Evolutionary conservation across 1,140 invertebrate genomes (phyloP).

Genomic region (Stegodyphus mimosarum): DNA sequence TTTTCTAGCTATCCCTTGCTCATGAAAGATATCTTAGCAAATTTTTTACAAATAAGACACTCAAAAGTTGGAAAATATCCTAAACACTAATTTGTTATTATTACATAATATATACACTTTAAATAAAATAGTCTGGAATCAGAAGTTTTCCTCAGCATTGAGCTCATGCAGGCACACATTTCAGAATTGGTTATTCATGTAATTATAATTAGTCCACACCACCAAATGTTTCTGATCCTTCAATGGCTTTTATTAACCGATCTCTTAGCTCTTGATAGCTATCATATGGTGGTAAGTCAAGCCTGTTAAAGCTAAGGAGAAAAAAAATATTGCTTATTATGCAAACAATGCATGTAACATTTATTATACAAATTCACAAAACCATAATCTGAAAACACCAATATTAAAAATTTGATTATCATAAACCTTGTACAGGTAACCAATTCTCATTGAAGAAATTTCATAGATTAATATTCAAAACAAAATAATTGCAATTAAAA

Average conservation of each 20-base stretch:
- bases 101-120: constrained; percentile 53
- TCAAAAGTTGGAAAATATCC: constrained; percentile 45
- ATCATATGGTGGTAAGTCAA: constrained; percentile 97
- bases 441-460: too few relatives aligned
- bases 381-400: not conserved
- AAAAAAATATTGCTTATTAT: constrained; percentile 10
- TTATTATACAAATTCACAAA: not conserved
- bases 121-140: constrained; percentile 55
- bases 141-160: constrained; percentile 39
- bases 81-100: constrained; percentile 41
- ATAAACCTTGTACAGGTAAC: too few relatives aligned
- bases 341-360: not conserved
- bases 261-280: constrained; percentile 94
- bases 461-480: too few relatives aligned
- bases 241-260: constrained; percentile 96
- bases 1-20: constrained; percentile 8
- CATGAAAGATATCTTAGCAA: constrained; percentile 35
- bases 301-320: constrained; percentile 88
- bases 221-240: constrained; percentile 97
- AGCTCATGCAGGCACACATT: constrained; percentile 47
- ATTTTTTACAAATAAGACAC: constrained; percentile 46
- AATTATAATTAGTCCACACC: constrained; percentile 88
- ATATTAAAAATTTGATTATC: too few relatives aligned
- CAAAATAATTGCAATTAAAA: too few relatives aligned
- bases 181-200: constrained; percentile 18